Conservation (phyloP, 1,140 invertebrate species). For the Drosophila tani region DNA sequence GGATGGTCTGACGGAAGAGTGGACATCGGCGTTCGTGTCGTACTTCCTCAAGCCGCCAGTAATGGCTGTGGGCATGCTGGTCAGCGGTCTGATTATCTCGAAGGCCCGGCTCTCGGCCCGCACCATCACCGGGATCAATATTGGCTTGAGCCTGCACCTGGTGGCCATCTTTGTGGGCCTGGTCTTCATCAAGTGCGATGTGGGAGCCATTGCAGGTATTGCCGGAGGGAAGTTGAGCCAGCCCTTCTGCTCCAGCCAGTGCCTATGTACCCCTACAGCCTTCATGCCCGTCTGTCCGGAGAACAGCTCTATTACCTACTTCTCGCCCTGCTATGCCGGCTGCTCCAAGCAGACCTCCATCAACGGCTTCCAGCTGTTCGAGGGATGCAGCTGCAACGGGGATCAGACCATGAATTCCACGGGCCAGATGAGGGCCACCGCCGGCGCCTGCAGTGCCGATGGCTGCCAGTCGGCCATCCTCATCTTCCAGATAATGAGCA, state of each 20-base stretch:
- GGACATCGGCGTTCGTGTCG: slow-evolving; percentile 85
- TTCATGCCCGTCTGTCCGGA: slow-evolving; percentile 89
- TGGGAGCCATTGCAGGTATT: slow-evolving; percentile 85
- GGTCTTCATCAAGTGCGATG: slow-evolving; percentile 87
- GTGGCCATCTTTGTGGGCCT: slow-evolving; percentile 86
- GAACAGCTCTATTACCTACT: slow-evolving; percentile 87
- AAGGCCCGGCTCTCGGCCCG: slow-evolving; percentile 86
- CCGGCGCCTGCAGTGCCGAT: slow-evolving; percentile 86
- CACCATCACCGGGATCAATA: slow-evolving; percentile 85
- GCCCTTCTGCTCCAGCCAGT: slow-evolving; percentile 87
- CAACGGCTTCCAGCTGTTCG: slow-evolving; percentile 85
- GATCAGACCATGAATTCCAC: slow-evolving; percentile 53
- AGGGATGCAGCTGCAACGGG: slow-evolving; percentile 86
- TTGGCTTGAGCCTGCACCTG: slow-evolving; percentile 83
- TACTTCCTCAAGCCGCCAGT: slow-evolving; percentile 88
- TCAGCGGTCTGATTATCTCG: slow-evolving; percentile 88
- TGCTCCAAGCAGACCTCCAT: slow-evolving; percentile 85
- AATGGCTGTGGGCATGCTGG: slow-evolving; percentile 87
- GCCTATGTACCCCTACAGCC: slow-evolving; percentile 87
- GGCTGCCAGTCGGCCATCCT: slow-evolving; percentile 86
- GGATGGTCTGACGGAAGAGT: slow-evolving; percentile 87
- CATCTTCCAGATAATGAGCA: slow-evolving; percentile 86
- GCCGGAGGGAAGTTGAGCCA: slow-evolving; percentile 85
- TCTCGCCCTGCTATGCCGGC: slow-evolving; percentile 90
- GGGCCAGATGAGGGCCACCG: slow-evolving; percentile 69